Percentiles rank a stretch among this genome's conserved stretches.
These are phyloP conservation scores for Eciton burchellii DNA, from an alignment of 1,140 invertebrate genomes.

Conservation along the genomic window DNA sequence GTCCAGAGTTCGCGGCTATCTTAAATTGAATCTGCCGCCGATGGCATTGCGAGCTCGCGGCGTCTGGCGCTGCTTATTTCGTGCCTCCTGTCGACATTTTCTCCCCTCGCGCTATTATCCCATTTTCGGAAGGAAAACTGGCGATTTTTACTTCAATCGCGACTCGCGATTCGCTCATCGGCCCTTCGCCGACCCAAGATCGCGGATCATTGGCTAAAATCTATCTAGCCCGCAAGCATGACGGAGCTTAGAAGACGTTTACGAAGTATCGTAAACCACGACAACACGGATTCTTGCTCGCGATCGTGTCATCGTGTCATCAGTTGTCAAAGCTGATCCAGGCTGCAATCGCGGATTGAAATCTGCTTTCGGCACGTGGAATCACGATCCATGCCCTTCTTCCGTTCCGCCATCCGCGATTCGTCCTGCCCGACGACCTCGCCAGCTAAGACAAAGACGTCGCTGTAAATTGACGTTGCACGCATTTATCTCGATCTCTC, in stretches of 20 bases:
- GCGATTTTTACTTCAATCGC: conserved; percentile 55
- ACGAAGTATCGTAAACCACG: too few relatives aligned
- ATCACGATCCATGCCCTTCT: conserved; percentile 1
- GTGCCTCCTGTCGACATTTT: conserved; percentile 68
- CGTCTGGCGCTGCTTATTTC: conserved; percentile 71
- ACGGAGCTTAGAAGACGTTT: too few relatives aligned
- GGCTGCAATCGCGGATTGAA: conserved; percentile 1
- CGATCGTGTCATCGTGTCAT: neutral
- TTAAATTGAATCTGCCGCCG: conserved; percentile 80
- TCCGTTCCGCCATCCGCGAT: neutral
- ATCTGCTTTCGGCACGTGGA: neutral
- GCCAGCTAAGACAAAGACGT: neutral
- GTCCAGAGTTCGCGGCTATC: conserved; percentile 77
- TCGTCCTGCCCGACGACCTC: neutral
- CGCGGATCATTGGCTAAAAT: neutral
- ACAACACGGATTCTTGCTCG: conserved; percentile 8
- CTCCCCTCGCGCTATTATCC: conserved; percentile 64
- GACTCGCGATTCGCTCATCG: conserved; percentile 11
- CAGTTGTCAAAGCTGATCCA: neutral
- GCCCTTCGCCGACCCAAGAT: neutral
- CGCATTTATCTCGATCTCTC: neutral
- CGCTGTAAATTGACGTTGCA: conserved; percentile 14
- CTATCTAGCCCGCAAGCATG: neutral
- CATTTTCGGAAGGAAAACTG: conserved; percentile 37
- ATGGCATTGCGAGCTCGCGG: conserved; percentile 69